Percentiles rank a stretch among this genome's conserved stretches.
phyloP scores from a whole-genome alignment of 2,797 vertebrate species.

The Lates japonicus region DNA sequence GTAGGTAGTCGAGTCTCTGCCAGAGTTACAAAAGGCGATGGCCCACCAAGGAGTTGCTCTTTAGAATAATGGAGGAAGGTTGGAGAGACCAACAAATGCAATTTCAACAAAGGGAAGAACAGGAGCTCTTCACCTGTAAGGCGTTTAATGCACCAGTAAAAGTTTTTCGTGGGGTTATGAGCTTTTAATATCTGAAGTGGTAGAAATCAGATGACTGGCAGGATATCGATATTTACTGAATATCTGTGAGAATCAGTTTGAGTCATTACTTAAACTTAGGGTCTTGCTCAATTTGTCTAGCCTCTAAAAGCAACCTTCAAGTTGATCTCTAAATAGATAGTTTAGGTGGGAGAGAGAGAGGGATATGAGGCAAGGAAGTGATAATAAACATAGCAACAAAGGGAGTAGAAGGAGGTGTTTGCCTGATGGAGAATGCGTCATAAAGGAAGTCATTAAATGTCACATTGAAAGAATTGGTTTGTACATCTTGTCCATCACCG shows the following conservation, averaged over 20 bases:
- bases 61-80: slow-evolving; percentile 41
- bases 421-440: slow-evolving; percentile 23
- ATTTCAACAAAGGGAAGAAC: slow-evolving; percentile 8
- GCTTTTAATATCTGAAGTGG: not conserved
- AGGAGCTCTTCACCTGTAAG: not conserved
- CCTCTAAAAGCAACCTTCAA: not conserved
- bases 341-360: not conserved
- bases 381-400: not conserved
- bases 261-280: not conserved
- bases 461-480: not conserved
- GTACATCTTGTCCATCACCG: not conserved
- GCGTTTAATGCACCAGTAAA: not conserved
- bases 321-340: not conserved
- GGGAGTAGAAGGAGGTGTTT: not conserved
- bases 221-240: not conserved
- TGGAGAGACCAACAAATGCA: slow-evolving; percentile 19
- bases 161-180: not conserved
- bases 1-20: slow-evolving; percentile 58
- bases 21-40: slow-evolving; percentile 63
- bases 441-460: not conserved
- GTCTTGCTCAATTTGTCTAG: not conserved
- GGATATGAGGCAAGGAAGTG: not conserved
- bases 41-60: slow-evolving; percentile 70
- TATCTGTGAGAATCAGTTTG: not conserved
- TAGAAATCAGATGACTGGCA: not conserved